Base-by-base conservation (phyloP, 2,888 invertebrate genomes). In the Seladonia tumulorum region DNA sequence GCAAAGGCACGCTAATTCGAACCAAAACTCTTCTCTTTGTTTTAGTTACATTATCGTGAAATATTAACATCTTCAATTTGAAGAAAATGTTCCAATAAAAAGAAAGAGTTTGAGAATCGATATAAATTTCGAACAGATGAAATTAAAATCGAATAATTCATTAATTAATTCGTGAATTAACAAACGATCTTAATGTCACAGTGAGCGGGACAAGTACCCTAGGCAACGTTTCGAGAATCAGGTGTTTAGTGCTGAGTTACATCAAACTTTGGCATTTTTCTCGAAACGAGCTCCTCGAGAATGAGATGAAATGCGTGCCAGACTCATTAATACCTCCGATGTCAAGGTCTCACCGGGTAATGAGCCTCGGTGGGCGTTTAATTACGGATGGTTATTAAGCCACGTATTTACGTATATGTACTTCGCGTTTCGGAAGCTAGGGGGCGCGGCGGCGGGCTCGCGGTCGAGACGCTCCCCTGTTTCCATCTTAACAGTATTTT, bases 351-450 rank as follows among this genome's bases (percentile, higher is more conserved):
- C 68, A 39, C 53, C 53, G 45, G 66, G 84, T 87, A 85, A 89
- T 79, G 81, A 87, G 79, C 78, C 73, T 16, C 70, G 66, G 79
- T 57, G 72, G 72, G 42, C 81, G 71, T 89, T 90, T 89, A 89
- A 90, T 90, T 87, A 90, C 81, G 75, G 76, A 79, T 16, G 80
- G 78, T 84, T 87, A 90, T 87, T 84, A 87, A 83, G 60, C 75
- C 47, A 63, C 57, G 80, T 80, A 74, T 85, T 78, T 82, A 35
- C 35, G n/a, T n/a, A n/a, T n/a, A 35, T 29, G 45, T 78, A 71
- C 57, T 47, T 25, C 45, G 47, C 39, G 49, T 68, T 29, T 12
- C 60, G 25, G n/a, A 53, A 22, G 18, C 49, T 5, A 18, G 49
- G 39, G 8, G 39, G 60, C 71, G 39, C 39, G 39, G 60, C 71